phyloP scores from a whole-genome alignment of 2,888 invertebrate species.

The Myopa tessellatipennis region DNA sequence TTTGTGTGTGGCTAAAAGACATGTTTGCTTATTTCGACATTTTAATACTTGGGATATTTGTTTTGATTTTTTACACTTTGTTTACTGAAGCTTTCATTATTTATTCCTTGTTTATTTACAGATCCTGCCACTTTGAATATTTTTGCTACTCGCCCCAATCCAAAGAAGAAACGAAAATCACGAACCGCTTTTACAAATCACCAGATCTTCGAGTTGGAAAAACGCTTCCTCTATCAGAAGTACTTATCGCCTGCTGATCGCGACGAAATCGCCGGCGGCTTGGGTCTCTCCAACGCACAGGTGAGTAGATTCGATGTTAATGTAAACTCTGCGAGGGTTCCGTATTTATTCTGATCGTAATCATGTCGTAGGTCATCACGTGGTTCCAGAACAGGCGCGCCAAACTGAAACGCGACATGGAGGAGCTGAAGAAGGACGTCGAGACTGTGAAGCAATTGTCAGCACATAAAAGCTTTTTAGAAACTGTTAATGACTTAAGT shows the following conservation, averaged over 20 bases:
- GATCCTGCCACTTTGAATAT: slow-evolving; percentile 90
- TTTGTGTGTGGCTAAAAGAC: no score
- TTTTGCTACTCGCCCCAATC: slow-evolving; percentile 90
- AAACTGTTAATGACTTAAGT: slow-evolving; percentile 91
- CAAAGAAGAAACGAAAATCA: slow-evolving; percentile 96
- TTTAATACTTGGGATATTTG: no score
- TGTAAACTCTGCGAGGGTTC: background rate
- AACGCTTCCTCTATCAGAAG: slow-evolving; percentile 97
- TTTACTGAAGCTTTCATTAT: no score
- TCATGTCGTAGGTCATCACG: slow-evolving; percentile 82
- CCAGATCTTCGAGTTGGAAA: slow-evolving; percentile 97
- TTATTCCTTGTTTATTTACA: slow-evolving; percentile 63
- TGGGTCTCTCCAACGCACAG: slow-evolving; percentile 97
- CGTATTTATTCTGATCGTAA: background rate
- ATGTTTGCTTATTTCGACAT: no score
- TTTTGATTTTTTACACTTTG: no score
- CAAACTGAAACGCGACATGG: slow-evolving; percentile 96
- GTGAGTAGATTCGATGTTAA: slow-evolving; percentile 55
- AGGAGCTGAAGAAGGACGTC: slow-evolving; percentile 96
- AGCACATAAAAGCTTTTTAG: slow-evolving; percentile 89
- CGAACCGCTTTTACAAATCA: slow-evolving; percentile 98
- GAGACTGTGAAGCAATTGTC: slow-evolving; percentile 90
- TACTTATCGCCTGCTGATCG: slow-evolving; percentile 97
- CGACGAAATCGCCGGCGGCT: slow-evolving; percentile 93
- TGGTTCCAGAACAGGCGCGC: slow-evolving; percentile 96